phyloP scores from a whole-genome alignment of 2,113 vertebrate species.

The Apus apus region DNA sequence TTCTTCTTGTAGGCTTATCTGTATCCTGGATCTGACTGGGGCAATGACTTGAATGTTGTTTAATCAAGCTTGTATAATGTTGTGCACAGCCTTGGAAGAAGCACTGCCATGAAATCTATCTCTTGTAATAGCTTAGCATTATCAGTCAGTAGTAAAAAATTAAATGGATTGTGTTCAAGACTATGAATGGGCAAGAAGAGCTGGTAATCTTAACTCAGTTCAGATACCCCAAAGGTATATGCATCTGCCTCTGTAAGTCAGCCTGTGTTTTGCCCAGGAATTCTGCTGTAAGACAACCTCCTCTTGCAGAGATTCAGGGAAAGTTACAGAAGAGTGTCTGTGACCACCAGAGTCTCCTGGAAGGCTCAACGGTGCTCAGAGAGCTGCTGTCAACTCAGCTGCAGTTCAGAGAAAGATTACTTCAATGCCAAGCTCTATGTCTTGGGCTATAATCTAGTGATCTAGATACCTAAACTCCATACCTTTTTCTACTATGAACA shows the following conservation, averaged over 20 bases:
- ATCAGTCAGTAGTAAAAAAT: background rate
- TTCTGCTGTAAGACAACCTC: rapidly evolving
- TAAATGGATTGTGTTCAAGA: background rate
- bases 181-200: background rate
- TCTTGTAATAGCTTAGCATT: background rate
- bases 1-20: background rate
- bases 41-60: background rate
- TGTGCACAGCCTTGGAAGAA: background rate
- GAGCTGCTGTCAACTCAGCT: background rate
- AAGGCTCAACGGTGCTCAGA: background rate
- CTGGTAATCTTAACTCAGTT: background rate
- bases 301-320: background rate
- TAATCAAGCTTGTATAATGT: background rate
- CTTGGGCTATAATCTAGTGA: background rate
- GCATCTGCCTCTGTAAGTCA: background rate
- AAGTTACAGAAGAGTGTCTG: rapidly evolving
- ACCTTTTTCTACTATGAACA: background rate
- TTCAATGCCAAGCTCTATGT: background rate
- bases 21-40: background rate
- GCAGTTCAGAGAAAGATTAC: background rate
- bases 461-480: background rate
- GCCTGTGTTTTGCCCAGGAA: background rate
- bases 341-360: background rate
- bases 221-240: background rate
- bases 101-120: background rate